These are phyloP conservation scores for Cotesia congregata DNA, from an alignment of 2,888 invertebrate genomes.

Conservation along the genomic window DNA sequence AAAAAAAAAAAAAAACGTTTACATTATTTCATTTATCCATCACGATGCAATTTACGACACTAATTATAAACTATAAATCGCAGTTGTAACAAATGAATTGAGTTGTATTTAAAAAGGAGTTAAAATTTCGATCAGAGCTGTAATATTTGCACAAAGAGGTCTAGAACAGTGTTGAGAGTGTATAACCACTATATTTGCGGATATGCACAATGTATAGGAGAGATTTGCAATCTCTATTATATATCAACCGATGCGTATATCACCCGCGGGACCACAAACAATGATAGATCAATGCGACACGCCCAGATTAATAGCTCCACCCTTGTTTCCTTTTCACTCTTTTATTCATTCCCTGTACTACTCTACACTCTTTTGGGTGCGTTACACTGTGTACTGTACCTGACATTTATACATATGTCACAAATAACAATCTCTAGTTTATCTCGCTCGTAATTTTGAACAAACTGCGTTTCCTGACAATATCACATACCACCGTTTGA, in stretches of 20 bases:
- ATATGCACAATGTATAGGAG: not conserved
- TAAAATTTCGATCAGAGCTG: slow-evolving; percentile 2
- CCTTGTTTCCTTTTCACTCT: slow-evolving; percentile 26
- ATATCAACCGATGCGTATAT: slow-evolving; percentile 62
- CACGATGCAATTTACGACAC: not conserved
- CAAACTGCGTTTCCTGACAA: slow-evolving; percentile 54
- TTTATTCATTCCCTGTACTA: slow-evolving; percentile 17
- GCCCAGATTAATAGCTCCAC: slow-evolving; percentile 66
- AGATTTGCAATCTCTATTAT: slow-evolving; percentile 62
- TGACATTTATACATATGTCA: slow-evolving; percentile 27
- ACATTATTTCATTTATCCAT: not conserved
- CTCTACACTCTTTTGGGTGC: slow-evolving; percentile 23
- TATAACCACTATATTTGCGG: slow-evolving; percentile 18
- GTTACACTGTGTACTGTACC: slow-evolving; percentile 18
- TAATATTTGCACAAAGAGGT: not conserved
- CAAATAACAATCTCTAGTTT: slow-evolving; percentile 48
- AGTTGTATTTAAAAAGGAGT: not conserved
- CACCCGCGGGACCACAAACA: slow-evolving; percentile 58
- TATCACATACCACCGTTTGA: slow-evolving; percentile 48
- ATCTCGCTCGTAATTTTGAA: slow-evolving; percentile 63
- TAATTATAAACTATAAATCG: slow-evolving; percentile 2
- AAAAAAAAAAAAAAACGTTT: slow-evolving; percentile 4
- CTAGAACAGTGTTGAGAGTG: not conserved
- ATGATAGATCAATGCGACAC: slow-evolving; percentile 70
- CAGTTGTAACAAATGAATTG: not conserved